Base-by-base conservation (phyloP, 2,888 invertebrate species). In the Theodoxus fluviatilis region DNA sequence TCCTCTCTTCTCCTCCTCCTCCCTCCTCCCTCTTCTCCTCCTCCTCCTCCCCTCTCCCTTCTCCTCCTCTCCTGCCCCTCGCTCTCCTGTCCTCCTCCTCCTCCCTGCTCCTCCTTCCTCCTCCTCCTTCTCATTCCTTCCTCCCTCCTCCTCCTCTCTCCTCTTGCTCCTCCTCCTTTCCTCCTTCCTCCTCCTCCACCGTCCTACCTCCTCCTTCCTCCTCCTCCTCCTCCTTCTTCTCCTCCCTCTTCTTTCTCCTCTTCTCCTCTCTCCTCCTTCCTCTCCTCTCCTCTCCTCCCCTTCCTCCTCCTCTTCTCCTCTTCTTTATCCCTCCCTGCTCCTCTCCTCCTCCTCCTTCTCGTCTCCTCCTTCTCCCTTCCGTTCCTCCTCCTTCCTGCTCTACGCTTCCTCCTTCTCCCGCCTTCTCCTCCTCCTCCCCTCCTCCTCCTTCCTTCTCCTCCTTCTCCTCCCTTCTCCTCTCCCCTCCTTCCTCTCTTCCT, bases 341-440 rank as follows among this genome's bases (percentile, higher is more conserved):
- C 22, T 35, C 35, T 59, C 57, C 35, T 59, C 63, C 38, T 63
- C 63, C 35, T 68, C 40, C 40, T 43, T 35, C 33, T 68, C 61
- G 59, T 43, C 33, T n/a, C 33, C 28, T 68, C 35, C 43, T 31
- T 31, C 37, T 67, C 25, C 35, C 38, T 67, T 33, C 35, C 22
- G 15, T 6, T 67, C 35, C 12, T n/a, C 9, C 4, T 33, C 35
- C 9, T 15, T n/a, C 18, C 52, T 28, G 12, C 37, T 33, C 37
- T 18, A n/a, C 28, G 3, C n/a, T 4, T 40, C 65, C 43, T 12
- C 38, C 64, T 37, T 6, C 22, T 33, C 18, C 4, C 18, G 15
- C 38, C 64, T 25, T 57, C 57, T 57, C 15, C 57, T 28, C 1
- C 57, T 57, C 7, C 57, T 22, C 15, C 57, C 1, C 57, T 57